Percentiles rank a stretch among this genome's conserved stretches.
phyloP scores from a whole-genome alignment of 2,797 vertebrate species.

The Urocyon cinereoargenteus region DNA sequence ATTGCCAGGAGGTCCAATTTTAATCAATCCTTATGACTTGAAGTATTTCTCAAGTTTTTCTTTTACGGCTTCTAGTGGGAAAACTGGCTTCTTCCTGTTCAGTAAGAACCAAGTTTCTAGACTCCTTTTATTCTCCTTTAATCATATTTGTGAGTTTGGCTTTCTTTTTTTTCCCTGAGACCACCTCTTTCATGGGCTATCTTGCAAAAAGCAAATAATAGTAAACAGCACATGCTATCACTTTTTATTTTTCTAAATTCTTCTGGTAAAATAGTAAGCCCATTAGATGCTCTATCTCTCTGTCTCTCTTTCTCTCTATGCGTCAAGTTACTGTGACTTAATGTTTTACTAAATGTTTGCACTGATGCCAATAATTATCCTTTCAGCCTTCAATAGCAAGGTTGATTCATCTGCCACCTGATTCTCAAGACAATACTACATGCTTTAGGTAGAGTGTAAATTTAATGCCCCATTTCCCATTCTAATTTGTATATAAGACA shows the following conservation, averaged over 20 bases:
- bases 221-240: neutral
- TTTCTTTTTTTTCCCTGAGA: neutral
- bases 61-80: neutral
- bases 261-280: neutral
- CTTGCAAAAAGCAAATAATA: neutral
- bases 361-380: neutral
- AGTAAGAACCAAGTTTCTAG: neutral
- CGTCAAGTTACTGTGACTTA: neutral
- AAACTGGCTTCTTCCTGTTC: neutral
- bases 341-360: neutral
- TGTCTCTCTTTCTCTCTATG: neutral
- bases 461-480: neutral
- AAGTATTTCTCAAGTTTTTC: neutral
- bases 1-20: constrained; percentile 17
- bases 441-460: neutral
- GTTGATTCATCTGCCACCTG: neutral
- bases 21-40: neutral
- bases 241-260: neutral
- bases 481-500: neutral
- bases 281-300: neutral
- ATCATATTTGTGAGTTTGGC: neutral
- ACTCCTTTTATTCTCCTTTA: neutral
- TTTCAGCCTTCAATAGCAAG: neutral
- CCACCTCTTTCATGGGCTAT: neutral
- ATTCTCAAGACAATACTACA: neutral